Evolutionary conservation across 2,113 vertebrate genomes (phyloP), one percentile per base, ranked within the genome.

Genomic region (Rhynchopsitta pachyrhyncha): DNA sequence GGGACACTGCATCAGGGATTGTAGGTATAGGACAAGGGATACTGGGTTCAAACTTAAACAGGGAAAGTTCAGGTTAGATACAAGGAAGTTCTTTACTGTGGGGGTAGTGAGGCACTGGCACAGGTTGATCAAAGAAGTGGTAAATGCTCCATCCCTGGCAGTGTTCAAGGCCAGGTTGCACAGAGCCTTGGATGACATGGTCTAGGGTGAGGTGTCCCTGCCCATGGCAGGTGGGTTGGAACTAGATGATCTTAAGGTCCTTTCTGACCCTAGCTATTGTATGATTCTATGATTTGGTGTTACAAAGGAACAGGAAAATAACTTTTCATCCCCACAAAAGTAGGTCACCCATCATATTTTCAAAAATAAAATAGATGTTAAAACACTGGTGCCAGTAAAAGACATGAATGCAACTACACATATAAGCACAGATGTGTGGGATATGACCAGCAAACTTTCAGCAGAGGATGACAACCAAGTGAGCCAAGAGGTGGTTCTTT

Each of bases 301-400:
- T 97, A 97, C 44, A 94, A 77, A 94, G 85, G 82, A 96, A 95
- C 35, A 85, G 90, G 79, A 97, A 98, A 96, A 91, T 86, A 92
- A 97, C 98, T 98, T 96, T 98, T 98, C 97, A 98, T 95, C 82
- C 39, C 49, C 67, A 49, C 27, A 94, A 75, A 98, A 98, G 64
- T 98, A 98, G 97, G 97, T 94, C 97, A 97, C 77, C 86, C 85
- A 78, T 97, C 97, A 93, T 71, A 95, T 87, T 95, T 84, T 84
- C 60, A 91, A 94, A 74, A 95, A 82, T 53, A 67, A 83, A 93
- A 88, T 0, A 88, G 42, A 92, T 68, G 68, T 67, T 86, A 50
- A 63, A 88, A 63, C 31, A 77, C 37, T 39, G 28, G 33, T 88
- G 39, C n/a, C 55, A 59, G 44, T 57, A 52, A 69, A 69, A 91